Evolutionary conservation across 2,797 vertebrate genomes (phyloP).

Genomic region (Falco biarmicus): DNA sequence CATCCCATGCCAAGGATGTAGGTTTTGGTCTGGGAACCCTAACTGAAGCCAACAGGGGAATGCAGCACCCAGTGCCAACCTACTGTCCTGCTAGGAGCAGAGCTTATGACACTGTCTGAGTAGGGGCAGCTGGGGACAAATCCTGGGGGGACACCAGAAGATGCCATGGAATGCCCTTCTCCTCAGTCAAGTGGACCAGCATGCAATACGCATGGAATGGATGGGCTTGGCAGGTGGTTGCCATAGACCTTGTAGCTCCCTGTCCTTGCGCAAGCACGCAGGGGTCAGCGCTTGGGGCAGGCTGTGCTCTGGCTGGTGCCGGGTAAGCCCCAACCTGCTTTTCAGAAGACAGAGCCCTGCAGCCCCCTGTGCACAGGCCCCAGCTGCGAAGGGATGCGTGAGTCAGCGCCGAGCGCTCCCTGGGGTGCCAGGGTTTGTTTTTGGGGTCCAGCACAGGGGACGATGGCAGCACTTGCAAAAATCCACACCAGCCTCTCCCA

Average conservation of each 20-base stretch:
- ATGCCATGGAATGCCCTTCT: not conserved
- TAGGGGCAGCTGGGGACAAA: not conserved
- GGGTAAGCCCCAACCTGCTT: not conserved
- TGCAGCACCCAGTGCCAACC: not conserved
- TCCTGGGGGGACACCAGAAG: not conserved
- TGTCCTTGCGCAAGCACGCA: not conserved
- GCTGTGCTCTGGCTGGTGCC: not conserved
- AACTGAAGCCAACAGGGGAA: not conserved
- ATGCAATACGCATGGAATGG: not conserved
- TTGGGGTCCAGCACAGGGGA: not conserved
- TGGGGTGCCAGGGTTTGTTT: not conserved
- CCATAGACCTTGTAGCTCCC: accelerated
- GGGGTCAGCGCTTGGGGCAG: not conserved
- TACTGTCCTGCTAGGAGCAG: not conserved
- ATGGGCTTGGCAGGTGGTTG: accelerated
- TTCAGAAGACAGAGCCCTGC: not conserved
- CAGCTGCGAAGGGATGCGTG: accelerated
- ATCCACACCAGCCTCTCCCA: not conserved
- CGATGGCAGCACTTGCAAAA: not conserved
- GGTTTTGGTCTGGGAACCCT: not conserved
- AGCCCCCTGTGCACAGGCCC: not conserved
- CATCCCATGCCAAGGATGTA: not conserved
- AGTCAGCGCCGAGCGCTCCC: accelerated
- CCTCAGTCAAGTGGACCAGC: not conserved
- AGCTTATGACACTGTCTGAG: not conserved